These are phyloP conservation scores for Eristalinus aeneus DNA, from an alignment of 2,888 invertebrate genomes.

Conservation along the genomic window DNA sequence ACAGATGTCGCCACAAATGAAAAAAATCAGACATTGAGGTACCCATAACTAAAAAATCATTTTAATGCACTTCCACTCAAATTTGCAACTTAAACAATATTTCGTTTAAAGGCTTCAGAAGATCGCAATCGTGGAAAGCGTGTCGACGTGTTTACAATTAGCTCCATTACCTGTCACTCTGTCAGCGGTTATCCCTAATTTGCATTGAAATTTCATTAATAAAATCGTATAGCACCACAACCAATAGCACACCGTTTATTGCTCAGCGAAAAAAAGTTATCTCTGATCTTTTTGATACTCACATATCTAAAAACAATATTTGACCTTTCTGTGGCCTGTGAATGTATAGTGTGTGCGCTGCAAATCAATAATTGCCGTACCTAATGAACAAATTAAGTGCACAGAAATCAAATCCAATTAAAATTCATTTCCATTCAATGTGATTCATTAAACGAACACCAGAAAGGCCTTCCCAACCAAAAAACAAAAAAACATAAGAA, in stretches of 20 bases:
- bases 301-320: slow-evolving; percentile 2
- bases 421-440: slow-evolving; percentile 44
- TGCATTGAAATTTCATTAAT: slow-evolving; percentile 56
- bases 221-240: slow-evolving; percentile 30
- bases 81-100: background rate
- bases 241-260: slow-evolving; percentile 12
- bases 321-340: slow-evolving; percentile 35
- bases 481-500: background rate
- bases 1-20: background rate
- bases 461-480: background rate
- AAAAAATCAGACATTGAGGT: too few relatives aligned
- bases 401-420: slow-evolving; percentile 20
- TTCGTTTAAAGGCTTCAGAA: background rate
- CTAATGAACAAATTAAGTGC: slow-evolving; percentile 42
- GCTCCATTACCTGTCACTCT: slow-evolving; percentile 9
- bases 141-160: slow-evolving; percentile 17
- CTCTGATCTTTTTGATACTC: background rate
- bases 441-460: slow-evolving; percentile 35
- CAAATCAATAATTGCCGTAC: slow-evolving; percentile 56
- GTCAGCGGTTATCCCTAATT: slow-evolving; percentile 19
- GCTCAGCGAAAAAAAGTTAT: background rate
- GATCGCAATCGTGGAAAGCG: slow-evolving; percentile 11
- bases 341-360: background rate
- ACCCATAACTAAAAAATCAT: too few relatives aligned
- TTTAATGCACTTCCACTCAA: background rate